Evolutionary conservation across 2,797 vertebrate species (phyloP), one percentile per base, ranked within the genome.

Genomic region (Premnoplex brunnescens): DNA sequence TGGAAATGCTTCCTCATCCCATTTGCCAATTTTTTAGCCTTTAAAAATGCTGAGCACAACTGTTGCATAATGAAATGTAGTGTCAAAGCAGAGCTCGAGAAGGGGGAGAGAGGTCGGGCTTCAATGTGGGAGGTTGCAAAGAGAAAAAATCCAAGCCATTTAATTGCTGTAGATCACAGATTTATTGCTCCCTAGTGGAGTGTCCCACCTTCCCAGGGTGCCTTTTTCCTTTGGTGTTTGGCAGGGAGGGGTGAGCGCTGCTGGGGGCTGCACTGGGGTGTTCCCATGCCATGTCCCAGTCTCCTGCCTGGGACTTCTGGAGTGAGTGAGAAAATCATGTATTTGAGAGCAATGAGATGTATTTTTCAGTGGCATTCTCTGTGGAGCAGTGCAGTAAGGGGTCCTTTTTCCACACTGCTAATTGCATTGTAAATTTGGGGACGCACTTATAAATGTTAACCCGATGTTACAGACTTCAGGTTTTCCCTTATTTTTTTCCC

Each of bases 241-340:
- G 12, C 41, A 9, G 13, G 66, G 36, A 81, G 64, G 19, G 54
- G 56, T 1, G 62, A 21, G 43, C 5, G 0, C 13, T 44, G 60
- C 85, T 46, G 10, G 8, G 54, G 55, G 46, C 64, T 63, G 39
- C 0, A 3, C 20, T 16, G 49, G 4, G 20, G 34, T 2, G 0
- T 41, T 60, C 22, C 63, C 3, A 0, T 27, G 10, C 12, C 11
- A 14, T 44, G 44, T 44, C 44, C 21, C 44, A 44, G 44, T 22
- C 10, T 44, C 41, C 49, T 64, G 36, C 26, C 52, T 32, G n/a
- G 51, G 72, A 7, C 23, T 76, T 52, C 3, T 13, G 6, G 14
- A 54, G 7, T 0, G 36, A 68, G 6, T 3, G 26, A 4, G 20
- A 9, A 49, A 22, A 37, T 5, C 20, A 19, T 66, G 6, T 28